phyloP scores from a whole-genome alignment of 2,113 vertebrate genomes.

The Rhombomys opimus region DNA sequence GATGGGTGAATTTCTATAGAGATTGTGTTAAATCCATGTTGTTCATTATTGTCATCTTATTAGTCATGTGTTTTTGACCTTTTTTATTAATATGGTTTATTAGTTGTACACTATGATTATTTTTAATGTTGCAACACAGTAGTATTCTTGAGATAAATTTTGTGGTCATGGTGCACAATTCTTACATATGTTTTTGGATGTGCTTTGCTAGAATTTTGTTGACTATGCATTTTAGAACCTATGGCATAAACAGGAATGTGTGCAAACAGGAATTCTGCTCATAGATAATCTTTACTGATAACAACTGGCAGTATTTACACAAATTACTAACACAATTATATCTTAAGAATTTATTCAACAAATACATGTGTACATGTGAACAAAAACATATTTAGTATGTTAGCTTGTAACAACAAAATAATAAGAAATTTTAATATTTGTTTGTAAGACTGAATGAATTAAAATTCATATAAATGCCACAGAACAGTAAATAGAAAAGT shows the following conservation, averaged over 20 bases:
- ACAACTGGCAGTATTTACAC: constrained; percentile 45
- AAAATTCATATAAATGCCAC: neutral
- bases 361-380: neutral
- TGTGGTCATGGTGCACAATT: neutral
- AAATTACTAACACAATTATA: constrained; percentile 39
- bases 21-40: neutral
- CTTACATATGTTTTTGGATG: neutral
- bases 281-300: constrained; percentile 9
- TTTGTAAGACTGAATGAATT: neutral
- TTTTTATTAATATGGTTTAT: constrained; percentile 13
- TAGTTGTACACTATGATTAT: neutral
- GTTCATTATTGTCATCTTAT: neutral
- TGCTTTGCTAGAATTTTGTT: neutral
- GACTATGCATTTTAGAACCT: constrained; percentile 25
- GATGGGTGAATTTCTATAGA: neutral
- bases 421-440: constrained; percentile 45
- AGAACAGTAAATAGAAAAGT: neutral
- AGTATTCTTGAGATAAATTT: constrained; percentile 5
- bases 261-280: constrained; percentile 33
- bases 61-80: neutral
- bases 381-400: neutral
- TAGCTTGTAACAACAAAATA: constrained; percentile 33
- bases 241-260: neutral
- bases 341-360: constrained; percentile 27
- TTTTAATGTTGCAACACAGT: neutral